Conservation (phyloP, 2,888 invertebrate genomes). For the Phlogophora meticulosa region DNA sequence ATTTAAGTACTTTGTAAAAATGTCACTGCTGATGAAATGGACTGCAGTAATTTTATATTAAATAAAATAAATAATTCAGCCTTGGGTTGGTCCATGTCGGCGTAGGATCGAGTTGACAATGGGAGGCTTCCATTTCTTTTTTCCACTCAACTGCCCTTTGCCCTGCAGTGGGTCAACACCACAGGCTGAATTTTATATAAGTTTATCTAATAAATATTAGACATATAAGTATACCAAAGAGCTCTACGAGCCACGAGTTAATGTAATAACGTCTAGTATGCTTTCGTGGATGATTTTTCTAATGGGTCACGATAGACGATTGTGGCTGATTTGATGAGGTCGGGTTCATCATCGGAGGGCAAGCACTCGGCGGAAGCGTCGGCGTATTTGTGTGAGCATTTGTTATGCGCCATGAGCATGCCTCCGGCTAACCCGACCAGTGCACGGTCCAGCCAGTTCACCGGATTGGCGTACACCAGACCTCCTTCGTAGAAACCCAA, state of each 20-base stretch:
- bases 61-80: too few relatives aligned
- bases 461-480: slow-evolving; percentile 95
- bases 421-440: slow-evolving; percentile 96
- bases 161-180: too few relatives aligned
- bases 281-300: slow-evolving; percentile 72
- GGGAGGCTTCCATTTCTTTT: too few relatives aligned
- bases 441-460: slow-evolving; percentile 98
- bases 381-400: slow-evolving; percentile 78
- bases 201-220: slow-evolving; percentile 58
- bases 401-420: slow-evolving; percentile 92
- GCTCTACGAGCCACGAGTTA: slow-evolving; percentile 60
- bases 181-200: slow-evolving; percentile 28
- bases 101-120: too few relatives aligned
- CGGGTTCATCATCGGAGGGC: slow-evolving; percentile 80
- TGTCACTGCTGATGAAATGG: slow-evolving; percentile 50
- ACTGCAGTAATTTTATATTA: slow-evolving; percentile 55
- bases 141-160: too few relatives aligned
- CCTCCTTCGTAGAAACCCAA: slow-evolving; percentile 98
- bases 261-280: slow-evolving; percentile 44
- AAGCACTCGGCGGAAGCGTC: slow-evolving; percentile 56
- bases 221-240: slow-evolving; percentile 58
- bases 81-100: too few relatives aligned
- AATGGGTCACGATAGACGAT: slow-evolving; percentile 85
- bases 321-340: slow-evolving; percentile 85
- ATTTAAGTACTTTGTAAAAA: slow-evolving; percentile 62